Base-by-base conservation (phyloP, 1,140 invertebrate genomes). In the Augochlora pura region DNA sequence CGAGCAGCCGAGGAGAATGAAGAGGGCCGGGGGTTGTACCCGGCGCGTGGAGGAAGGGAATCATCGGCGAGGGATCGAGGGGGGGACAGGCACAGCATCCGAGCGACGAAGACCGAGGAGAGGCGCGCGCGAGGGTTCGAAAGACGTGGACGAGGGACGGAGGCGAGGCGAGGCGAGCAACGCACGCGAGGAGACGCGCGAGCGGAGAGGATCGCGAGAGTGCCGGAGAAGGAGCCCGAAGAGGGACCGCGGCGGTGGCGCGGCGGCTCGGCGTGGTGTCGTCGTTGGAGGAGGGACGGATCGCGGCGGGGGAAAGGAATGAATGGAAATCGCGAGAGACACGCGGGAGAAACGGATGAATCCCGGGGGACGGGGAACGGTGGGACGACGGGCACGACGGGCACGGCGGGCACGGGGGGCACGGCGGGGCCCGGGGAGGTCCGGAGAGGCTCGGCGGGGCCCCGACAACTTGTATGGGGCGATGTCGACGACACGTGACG, bases 401-500 rank as follows among this genome's bases (percentile, higher is more conserved):
- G 46, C 8, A 4, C 38, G 3, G 38, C 38, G 38, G 42, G 42
- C 9, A 42, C 42, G 12, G 42, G 42, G 42, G 1, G 9, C 42
- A 42, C 42, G 9, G 42, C 9, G 42, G 1, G 42, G 5, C 21
- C 7, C 21, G n/a, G 1, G 4, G 49, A 54, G 49, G 49, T 16
- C 1, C 49, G 16, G 16, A 18, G 49, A 46, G 49, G 49, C 16
- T 18, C 16, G 16, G 49, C 16, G 16, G 21, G 81, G 42, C 12
- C 12, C 14, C 42, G 42, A 32, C 32, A 12, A 46, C 42, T 14
- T 46, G 10, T 10, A 46, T 10, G 10, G 88, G 90, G 86, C 89
- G 87, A 91, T 91, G 89, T 88, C 87, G 90, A 88, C 90, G 88
- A 90, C 91, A 91, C 91, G 91, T 91, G 91, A 92, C 90, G 88